phyloP scores from a whole-genome alignment of 2,888 invertebrate species.

The Drosophila stalkeri region DNA sequence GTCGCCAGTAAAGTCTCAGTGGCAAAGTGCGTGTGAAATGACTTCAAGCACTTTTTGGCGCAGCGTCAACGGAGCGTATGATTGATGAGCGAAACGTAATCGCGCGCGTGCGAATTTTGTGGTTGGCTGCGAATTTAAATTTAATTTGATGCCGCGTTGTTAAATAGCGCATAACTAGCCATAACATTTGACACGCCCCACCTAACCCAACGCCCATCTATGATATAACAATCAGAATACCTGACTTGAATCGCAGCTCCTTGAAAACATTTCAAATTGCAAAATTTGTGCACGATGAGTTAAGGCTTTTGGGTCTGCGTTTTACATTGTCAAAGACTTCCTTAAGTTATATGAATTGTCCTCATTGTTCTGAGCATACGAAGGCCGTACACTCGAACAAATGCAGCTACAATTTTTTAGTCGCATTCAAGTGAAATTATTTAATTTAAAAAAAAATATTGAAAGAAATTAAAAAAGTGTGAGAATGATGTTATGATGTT shows the following conservation, averaged over 20 bases:
- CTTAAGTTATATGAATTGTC: constrained; percentile 36
- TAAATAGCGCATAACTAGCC: constrained; percentile 41
- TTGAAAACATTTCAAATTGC: not conserved
- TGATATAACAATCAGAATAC: not conserved
- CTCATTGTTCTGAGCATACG: constrained; percentile 17
- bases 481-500: too few relatives aligned
- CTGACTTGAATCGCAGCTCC: constrained; percentile 2
- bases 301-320: not conserved
- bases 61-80: constrained; percentile 63
- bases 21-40: constrained; percentile 43
- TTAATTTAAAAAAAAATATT: too few relatives aligned
- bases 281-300: not conserved
- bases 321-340: constrained; percentile 20
- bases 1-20: constrained; percentile 38
- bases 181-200: not conserved
- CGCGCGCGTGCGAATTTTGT: constrained; percentile 11
- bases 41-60: constrained; percentile 32
- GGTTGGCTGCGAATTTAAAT: constrained; percentile 24
- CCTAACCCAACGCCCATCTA: not conserved
- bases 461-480: too few relatives aligned
- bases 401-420: not conserved
- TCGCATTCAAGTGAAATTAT: too few relatives aligned
- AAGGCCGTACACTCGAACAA: constrained; percentile 13
- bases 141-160: constrained; percentile 30
- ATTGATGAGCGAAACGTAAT: constrained; percentile 60